Conservation (phyloP, 2,888 invertebrate genomes). For the Acanthosoma haemorrhoidale region DNA sequence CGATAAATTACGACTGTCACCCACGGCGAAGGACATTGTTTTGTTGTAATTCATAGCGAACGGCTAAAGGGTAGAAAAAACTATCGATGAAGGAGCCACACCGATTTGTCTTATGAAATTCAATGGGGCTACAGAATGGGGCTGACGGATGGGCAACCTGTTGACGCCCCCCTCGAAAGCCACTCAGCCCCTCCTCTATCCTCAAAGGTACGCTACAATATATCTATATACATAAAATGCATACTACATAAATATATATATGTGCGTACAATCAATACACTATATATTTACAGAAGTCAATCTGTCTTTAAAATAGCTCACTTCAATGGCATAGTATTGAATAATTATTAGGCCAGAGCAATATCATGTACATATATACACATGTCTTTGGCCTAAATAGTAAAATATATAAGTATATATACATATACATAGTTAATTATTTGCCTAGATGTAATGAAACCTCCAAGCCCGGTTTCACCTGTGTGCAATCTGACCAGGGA, state of each 20-base stretch:
- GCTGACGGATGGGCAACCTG: conserved; percentile 25
- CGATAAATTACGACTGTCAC: not conserved
- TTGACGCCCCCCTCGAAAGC: not conserved
- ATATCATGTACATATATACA: no score
- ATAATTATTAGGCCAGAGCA: no score
- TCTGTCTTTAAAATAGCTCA: no score
- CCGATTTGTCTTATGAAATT: conserved; percentile 25
- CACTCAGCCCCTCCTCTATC: not conserved
- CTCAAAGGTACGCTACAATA: not conserved
- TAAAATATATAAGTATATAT: no score
- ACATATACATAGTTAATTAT: no score
- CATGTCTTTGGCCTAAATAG: no score
- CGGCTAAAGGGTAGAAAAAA: not conserved
- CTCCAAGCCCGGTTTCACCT: no score
- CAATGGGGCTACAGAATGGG: not conserved
- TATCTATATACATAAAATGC: not conserved
- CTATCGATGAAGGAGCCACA: conserved; percentile 10
- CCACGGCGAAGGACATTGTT: not conserved
- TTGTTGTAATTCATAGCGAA: not conserved
- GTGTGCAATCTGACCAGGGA: no score
- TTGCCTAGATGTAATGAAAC: no score
- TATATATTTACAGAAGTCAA: no score
- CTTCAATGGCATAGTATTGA: no score
- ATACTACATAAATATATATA: no score
- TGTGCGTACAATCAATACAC: not conserved